phyloP scores from a whole-genome alignment of 1,140 invertebrate genomes.

The Lordiphosa stackelbergi region DNA sequence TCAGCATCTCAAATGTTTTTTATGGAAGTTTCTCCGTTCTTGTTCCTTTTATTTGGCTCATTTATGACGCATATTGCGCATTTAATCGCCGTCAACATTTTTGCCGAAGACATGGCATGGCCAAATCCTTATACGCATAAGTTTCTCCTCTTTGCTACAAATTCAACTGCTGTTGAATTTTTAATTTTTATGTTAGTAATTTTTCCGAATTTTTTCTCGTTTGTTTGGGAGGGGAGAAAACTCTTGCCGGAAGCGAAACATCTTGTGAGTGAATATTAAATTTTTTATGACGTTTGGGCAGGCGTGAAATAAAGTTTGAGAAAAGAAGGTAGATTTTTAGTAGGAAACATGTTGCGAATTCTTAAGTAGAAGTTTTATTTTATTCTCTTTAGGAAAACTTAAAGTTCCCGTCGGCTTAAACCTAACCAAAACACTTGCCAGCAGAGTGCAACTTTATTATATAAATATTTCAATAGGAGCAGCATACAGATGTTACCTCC shows the following conservation, averaged over 20 bases:
- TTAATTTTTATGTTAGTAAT: conserved; percentile 76
- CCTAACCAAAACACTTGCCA: conserved; percentile 12
- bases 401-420: background rate
- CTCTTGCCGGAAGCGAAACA: conserved; percentile 45
- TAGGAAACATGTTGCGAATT: conserved; percentile 49
- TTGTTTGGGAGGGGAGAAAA: conserved; percentile 32
- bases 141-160: conserved; percentile 7
- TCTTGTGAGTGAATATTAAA: conserved; percentile 73
- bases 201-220: conserved; percentile 57
- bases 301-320: conserved; percentile 42
- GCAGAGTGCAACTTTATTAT: conserved; percentile 58
- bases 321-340: conserved; percentile 8
- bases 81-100: conserved; percentile 68
- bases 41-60: conserved; percentile 65
- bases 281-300: conserved; percentile 59
- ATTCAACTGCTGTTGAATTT: conserved; percentile 72
- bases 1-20: conserved; percentile 28
- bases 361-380: conserved; percentile 32
- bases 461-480: conserved; percentile 65
- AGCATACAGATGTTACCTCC: conserved; percentile 21
- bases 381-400: conserved; percentile 15
- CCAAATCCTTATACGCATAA: conserved; percentile 8
- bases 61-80: conserved; percentile 71
- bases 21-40: conserved; percentile 47
- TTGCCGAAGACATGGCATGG: conserved; percentile 8